Percentiles rank a stretch among this genome's conserved stretches.
phyloP scores from a whole-genome alignment of 2,888 invertebrate species.

The Chironomus tentans region DNA sequence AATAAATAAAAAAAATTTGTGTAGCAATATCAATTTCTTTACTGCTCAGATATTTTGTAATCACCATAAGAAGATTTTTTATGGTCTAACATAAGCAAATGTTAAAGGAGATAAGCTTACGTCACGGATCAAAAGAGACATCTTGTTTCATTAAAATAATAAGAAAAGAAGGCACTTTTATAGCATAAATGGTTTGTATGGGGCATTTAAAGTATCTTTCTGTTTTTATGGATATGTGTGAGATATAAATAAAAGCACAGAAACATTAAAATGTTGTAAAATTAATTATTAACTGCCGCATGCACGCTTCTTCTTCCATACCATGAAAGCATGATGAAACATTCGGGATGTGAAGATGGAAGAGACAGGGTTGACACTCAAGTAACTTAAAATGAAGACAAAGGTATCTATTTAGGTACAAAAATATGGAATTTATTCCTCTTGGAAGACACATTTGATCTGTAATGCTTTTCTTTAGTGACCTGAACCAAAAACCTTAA shows the following conservation, averaged over 20 bases:
- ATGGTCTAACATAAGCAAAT: neutral
- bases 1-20: too few relatives aligned
- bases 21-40: too few relatives aligned
- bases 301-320: neutral
- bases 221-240: neutral
- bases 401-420: too few relatives aligned
- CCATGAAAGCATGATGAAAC: too few relatives aligned
- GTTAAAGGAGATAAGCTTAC: neutral
- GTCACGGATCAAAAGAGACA: neutral
- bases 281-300: constrained; percentile 1
- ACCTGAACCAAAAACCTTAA: too few relatives aligned
- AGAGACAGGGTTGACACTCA: too few relatives aligned
- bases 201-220: neutral
- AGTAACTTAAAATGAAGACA: too few relatives aligned
- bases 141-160: neutral
- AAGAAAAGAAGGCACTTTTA: neutral
- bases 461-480: too few relatives aligned
- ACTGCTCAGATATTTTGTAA: too few relatives aligned
- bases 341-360: too few relatives aligned
- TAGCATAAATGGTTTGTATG: neutral
- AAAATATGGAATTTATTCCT: too few relatives aligned
- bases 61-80: neutral
- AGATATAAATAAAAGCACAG: neutral
- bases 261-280: constrained; percentile 5
- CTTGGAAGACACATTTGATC: too few relatives aligned